Evolutionary conservation across 2,797 vertebrate genomes (phyloP), one percentile per base, ranked within the genome.

Genomic region (Bryconaethiops microstoma): DNA sequence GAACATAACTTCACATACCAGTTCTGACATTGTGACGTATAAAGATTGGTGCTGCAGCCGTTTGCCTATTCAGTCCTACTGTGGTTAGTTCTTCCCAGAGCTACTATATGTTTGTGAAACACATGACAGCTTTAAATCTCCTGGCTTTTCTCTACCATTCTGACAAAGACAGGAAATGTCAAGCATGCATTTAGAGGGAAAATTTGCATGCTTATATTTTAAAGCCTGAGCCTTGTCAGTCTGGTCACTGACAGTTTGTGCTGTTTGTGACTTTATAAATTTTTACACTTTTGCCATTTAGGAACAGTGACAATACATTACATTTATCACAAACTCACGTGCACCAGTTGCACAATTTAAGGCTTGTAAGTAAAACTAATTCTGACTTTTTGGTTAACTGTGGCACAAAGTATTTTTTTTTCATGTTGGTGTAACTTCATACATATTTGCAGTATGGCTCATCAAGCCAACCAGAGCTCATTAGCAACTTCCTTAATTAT

Each of bases 11-110:
- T 63, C 45, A 71, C 60, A 45, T 59, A 62, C 52, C 78, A n/a
- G 78, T 25, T 39, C 25, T 76, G 84, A 62, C 50, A 59, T 80
- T 70, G 77, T 82, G 89, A 84, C 84, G 84, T 87, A 83, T 76
- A 71, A 76, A 55, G 81, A 87, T 81, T 68, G 76, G 70, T 65
- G 59, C 76, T 55, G 68, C 48, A 52, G 60, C 67, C 23, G 8
- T 50, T 80, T 77, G 48, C 8, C 7, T 71, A 8, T 25, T 57
- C 50, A n/a, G n/a, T 19, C 13, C 23, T 21, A 39, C 7, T 39
- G 25, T 4, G 6, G 3, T 21, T 6, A 25, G 19, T n/a, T 25
- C 68, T 71, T 52, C 7, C 50, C 12, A 72, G 23, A 50, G 67
- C 35, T 21, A 21, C 29, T 5, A 2, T 42, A 17, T 4, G 9